phyloP scores from a whole-genome alignment of 2,888 invertebrate species.

The Scaptomyza polygonia region DNA sequence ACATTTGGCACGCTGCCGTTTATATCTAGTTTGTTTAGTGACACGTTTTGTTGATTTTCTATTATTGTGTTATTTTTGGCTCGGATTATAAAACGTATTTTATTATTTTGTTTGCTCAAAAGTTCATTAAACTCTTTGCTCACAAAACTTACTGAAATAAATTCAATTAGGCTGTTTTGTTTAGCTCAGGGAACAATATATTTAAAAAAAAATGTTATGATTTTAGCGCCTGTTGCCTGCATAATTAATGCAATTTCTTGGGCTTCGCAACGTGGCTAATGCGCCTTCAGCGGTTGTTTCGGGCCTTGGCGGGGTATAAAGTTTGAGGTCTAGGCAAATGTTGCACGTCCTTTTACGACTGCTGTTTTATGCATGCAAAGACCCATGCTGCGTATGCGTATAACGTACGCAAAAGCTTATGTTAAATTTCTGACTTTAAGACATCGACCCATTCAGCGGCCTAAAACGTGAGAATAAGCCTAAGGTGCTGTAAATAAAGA shows the following conservation, averaged over 20 bases:
- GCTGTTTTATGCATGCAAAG: slow-evolving; percentile 72
- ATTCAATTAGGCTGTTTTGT: slow-evolving; percentile 15
- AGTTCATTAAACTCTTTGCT: slow-evolving; percentile 66
- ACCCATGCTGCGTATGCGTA: slow-evolving; percentile 70
- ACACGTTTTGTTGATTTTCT: slow-evolving; percentile 63
- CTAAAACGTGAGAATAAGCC: background rate
- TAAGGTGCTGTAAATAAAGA: background rate
- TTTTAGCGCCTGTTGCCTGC: slow-evolving; percentile 28
- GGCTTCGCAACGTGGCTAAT: slow-evolving; percentile 32
- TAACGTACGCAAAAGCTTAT: slow-evolving; percentile 24
- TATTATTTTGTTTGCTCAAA: slow-evolving; percentile 10
- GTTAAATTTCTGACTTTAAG: slow-evolving; percentile 28
- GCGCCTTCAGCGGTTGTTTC: background rate
- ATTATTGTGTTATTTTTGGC: slow-evolving; percentile 41
- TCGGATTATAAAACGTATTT: slow-evolving; percentile 9
- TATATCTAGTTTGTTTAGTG: slow-evolving; percentile 62
- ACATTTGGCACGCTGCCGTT: slow-evolving; percentile 63
- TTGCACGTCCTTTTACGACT: slow-evolving; percentile 44
- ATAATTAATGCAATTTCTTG: slow-evolving; percentile 66
- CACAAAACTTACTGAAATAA: slow-evolving; percentile 9
- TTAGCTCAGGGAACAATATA: slow-evolving; percentile 1
- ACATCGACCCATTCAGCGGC: slow-evolving; percentile 3
- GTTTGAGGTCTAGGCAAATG: slow-evolving; percentile 44
- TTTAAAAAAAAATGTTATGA: slow-evolving; percentile 4
- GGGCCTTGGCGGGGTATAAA: background rate